Evolutionary conservation across 2,797 vertebrate genomes (phyloP).

Genomic region (Leucoraja ocellata): DNA sequence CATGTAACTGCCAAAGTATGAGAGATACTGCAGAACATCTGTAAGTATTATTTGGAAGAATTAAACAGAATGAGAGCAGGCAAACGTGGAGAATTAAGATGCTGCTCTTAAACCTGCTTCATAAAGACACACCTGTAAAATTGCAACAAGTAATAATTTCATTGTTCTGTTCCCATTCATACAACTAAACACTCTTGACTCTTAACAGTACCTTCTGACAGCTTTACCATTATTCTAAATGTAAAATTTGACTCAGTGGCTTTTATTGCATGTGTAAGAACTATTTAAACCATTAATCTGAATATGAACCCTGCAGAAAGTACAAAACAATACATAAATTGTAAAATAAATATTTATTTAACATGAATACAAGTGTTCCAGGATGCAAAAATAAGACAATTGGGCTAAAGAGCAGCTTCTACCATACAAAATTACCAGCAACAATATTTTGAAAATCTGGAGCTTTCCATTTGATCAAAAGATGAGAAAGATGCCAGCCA

Average conservation of each 20-base stretch:
- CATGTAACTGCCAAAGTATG: too few relatives aligned
- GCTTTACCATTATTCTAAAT: background rate
- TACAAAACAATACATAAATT: background rate
- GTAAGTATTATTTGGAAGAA: too few relatives aligned
- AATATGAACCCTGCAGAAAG: background rate
- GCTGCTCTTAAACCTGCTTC: too few relatives aligned
- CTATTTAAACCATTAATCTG: background rate
- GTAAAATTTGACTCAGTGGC: background rate
- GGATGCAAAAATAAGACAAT: background rate
- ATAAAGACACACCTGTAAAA: background rate
- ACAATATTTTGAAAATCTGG: background rate
- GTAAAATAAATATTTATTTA: constrained; percentile 34
- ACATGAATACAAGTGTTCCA: background rate
- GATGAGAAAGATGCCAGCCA: background rate
- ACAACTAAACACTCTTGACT: too few relatives aligned
- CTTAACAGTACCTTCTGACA: background rate
- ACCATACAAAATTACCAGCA: background rate
- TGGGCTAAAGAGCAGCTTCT: background rate
- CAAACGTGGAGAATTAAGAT: background rate
- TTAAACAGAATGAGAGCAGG: too few relatives aligned
- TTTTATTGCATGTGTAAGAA: background rate
- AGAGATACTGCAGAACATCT: too few relatives aligned
- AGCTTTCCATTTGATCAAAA: background rate
- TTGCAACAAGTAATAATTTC: too few relatives aligned
- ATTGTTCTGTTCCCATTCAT: too few relatives aligned